phyloP scores from a whole-genome alignment of 1,140 invertebrate species.

The Mamestra configurata region DNA sequence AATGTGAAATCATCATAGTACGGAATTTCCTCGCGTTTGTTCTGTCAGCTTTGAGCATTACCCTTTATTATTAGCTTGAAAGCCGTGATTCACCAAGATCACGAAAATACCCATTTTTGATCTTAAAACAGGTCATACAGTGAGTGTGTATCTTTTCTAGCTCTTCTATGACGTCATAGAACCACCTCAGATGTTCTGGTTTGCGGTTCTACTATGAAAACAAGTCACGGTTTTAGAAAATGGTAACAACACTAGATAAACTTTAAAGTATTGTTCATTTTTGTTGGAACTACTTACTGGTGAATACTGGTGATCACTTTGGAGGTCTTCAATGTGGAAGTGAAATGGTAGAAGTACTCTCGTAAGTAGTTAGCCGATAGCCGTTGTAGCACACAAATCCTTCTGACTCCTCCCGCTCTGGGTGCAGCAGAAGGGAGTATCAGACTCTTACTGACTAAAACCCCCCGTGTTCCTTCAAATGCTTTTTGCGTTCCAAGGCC shows the following conservation, averaged over 20 bases:
- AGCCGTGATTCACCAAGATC: background rate
- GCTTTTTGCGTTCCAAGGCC: no score
- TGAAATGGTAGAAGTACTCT: no score
- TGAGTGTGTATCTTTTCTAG: conserved; percentile 3
- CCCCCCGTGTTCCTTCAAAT: no score
- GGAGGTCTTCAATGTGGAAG: no score
- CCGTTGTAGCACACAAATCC: no score
- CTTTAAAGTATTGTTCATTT: background rate
- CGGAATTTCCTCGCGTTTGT: background rate
- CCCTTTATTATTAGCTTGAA: background rate
- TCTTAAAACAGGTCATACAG: background rate
- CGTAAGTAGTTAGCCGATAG: no score
- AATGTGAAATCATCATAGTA: no score
- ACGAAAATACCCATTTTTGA: background rate
- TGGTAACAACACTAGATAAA: background rate
- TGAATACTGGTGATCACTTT: no score
- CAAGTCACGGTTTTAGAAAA: conserved; percentile 4
- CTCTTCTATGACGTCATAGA: background rate
- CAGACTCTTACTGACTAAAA: no score
- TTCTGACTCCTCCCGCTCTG: no score
- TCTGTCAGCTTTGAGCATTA: background rate
- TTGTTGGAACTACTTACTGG: background rate
- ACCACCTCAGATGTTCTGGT: conserved; percentile 5
- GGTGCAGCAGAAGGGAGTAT: no score
- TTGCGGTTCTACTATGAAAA: conserved; percentile 9